Base-by-base conservation (phyloP, 1,140 invertebrate species). In the Sogatella furcifera region DNA sequence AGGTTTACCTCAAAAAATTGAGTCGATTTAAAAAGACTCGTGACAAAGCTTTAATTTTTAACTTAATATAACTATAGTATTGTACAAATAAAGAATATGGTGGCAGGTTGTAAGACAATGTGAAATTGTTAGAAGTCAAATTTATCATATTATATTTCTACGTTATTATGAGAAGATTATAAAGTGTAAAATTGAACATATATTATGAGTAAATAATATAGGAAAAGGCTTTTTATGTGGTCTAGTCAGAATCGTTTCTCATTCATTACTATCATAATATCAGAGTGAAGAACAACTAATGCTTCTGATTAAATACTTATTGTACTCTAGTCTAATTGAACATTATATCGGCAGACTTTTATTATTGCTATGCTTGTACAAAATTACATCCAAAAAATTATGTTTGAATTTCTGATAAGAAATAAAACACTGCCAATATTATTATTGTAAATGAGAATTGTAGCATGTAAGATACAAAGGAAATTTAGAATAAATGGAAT, bases 21-120 rank as follows among this genome's bases (percentile, higher is more conserved):
- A 43, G 52, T 60, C 52, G 46, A 57, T 24, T 17, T 64, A 57
- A 60, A 55, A 55, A 59, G 64, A 65, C 64, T 65, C 53, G 24
- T 63, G 58, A 60, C 52, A 46, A 65, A 65, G 64, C 64, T 65
- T 65, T 65, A 65, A 65, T 65, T 62, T 62, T 62, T 62, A 43
- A 55, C 54, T 24, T 55, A 34, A 49, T 2, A 49, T 49, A 53
- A 55, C 52, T 55, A 60, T 60, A 60, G 52, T 60, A 60, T 53
- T 59, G 57, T 63, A 63, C 57, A 59, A 63, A 63, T 57, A 59
- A 58, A 15, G 14, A 41, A 57, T 63, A 44, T 53, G 57, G 52
- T 61, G 58, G 57, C 58, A 65, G 64, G 64, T 65, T 65, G 64
- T 63, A 65, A 58, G 55, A 61, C 19, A 31, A 49, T 58, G 17